Base-by-base conservation (phyloP, 1,140 invertebrate genomes). In the Pseudomyrmex dendroicus region DNA sequence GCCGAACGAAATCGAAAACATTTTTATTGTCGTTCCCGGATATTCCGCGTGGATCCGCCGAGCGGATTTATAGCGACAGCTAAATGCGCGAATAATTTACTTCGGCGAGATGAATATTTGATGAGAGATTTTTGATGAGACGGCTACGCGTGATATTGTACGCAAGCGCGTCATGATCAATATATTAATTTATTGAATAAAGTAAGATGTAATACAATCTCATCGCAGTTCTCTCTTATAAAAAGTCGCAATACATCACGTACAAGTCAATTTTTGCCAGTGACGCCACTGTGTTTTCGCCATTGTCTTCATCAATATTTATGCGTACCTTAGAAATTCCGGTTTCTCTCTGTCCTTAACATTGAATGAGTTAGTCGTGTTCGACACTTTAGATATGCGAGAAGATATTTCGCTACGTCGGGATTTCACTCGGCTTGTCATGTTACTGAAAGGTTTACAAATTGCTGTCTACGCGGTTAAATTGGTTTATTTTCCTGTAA, bases 261-360 rank as follows among this genome's bases (percentile, higher is more conserved):
- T 35, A 35, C 35, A 35, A 35, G 35, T 35, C 5, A 5, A 48
- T 73, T 73, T 73, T 73, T 3, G 15, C 9, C 72, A 73, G 62
- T 76, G 15, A 35, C 15, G 57, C n/a, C 25, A 86, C 83, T 35
- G 35, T 77, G 66, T 84, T 46, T 74, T 63, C 73, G 52, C 66
- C 35, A 35, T 35, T 35, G 61, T 67, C 59, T 68, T 83, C 70
- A 67, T 2, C 54, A 63, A 84, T 84, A 57, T 85, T 83, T 48
- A 57, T 83, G 17, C 63, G 54, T 2, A 20, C 57, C 68, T 61
- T 88, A 80, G 86, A 82, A 77, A 88, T 83, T 88, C 84, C 84
- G 84, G 68, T 88, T 88, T 78, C 66, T 73, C 62, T 22, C 35
- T 82, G 84, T 86, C 88, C 88, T 89, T 89, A 89, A 89, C 88